Evolutionary conservation across 1,140 invertebrate species (phyloP).

Genomic region (Drosophila triauraria): DNA sequence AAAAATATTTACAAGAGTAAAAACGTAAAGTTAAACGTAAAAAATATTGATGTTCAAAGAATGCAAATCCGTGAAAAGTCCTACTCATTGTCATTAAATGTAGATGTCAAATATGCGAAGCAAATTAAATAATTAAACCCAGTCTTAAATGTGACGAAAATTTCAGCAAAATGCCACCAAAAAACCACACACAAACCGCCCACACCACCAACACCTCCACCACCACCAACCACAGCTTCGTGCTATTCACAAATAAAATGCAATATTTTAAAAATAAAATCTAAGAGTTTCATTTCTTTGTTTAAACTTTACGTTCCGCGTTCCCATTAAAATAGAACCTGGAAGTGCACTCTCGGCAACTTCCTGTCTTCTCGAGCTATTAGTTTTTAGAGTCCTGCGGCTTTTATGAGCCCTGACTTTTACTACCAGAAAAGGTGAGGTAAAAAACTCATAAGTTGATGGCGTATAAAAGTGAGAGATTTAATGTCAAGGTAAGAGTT

Average conservation of each 20-base stretch:
- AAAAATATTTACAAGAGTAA: constrained; percentile 71
- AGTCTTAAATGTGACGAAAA: constrained; percentile 57
- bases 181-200: constrained; percentile 27
- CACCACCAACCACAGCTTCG: constrained; percentile 65
- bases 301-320: constrained; percentile 1
- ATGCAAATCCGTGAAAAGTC: constrained; percentile 72
- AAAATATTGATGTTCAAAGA: constrained; percentile 73
- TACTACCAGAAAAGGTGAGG: constrained; percentile 15
- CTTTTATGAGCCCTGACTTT: constrained; percentile 9
- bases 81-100: constrained; percentile 71
- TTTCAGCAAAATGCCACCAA: constrained; percentile 48
- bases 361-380: constrained; percentile 5
- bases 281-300: constrained; percentile 19
- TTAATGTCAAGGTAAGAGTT: neutral
- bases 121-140: constrained; percentile 69
- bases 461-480: constrained; percentile 6
- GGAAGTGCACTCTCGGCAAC: constrained; percentile 13
- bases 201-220: constrained; percentile 21
- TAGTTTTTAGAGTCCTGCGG: constrained; percentile 4
- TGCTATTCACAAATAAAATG: constrained; percentile 79
- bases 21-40: constrained; percentile 53
- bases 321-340: constrained; percentile 2
- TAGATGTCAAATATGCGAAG: constrained; percentile 69
- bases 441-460: constrained; percentile 3
- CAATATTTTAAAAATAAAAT: constrained; percentile 78